Base-by-base conservation (phyloP, 2,113 vertebrate species). In the Hystrix brachyura region DNA sequence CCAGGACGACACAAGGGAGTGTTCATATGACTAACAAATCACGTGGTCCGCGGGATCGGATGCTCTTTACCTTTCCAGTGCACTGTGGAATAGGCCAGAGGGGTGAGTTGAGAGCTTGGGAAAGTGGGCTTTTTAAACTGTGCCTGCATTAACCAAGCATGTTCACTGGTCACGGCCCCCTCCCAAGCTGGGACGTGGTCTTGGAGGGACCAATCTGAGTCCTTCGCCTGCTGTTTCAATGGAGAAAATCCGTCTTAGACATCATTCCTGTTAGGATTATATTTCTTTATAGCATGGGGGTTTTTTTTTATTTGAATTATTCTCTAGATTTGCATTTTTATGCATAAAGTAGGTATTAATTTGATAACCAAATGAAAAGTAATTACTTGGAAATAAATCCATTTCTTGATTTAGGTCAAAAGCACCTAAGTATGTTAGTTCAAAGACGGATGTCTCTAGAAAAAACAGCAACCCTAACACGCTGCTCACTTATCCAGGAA, bases 331-430 rank as follows among this genome's bases (percentile, higher is more conserved):
- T 78, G 10, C 9, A 43, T 34, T 86, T 95, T 74, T 96, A 34
- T 89, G 53, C 69, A 51, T 81, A 57, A 86, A 92, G 71, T 90
- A 46, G 32, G 14, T 12, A 78, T 72, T 34, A 23, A 12, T 83
- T 79, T 93, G n/a, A 74, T 67, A 60, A 69, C 72, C 15, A 79
- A 18, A 62, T 84, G 48, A 65, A 65, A 71, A 59, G 3, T 7
- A 95, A 13, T 81, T 59, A 65, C 79, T 90, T 94, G 46, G 34
- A 90, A 88, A 88, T 27, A 17, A 71, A n/a, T 59, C 53, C 83
- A 15, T 89, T 60, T 90, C 17, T 84, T 81, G 27, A 57, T 82
- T 84, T 48, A 34, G 23, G 29, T 72, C 69, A 60, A 14, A 7
- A 93, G 60, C 21, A 79, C 2, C 25, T 53, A 53, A 71, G n/a